Percentiles rank a stretch among this genome's conserved stretches.
Evolutionary conservation across 2,113 vertebrate species (phyloP).

Genomic region (Desmodus rotundus): DNA sequence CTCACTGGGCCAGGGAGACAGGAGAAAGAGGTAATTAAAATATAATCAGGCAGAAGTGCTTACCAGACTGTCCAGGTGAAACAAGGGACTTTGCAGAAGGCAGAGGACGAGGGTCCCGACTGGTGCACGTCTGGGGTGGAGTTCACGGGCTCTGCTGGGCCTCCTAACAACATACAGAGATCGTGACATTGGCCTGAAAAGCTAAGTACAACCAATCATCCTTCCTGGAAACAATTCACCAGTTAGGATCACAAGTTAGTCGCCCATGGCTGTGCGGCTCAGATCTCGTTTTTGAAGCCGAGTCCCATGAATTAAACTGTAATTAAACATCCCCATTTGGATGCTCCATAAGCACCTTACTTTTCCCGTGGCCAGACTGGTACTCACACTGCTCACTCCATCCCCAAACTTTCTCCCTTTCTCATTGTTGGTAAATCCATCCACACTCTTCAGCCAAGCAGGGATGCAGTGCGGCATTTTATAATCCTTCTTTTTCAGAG

Average conservation of each 20-base stretch:
- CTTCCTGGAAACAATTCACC: neutral
- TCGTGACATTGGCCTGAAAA: neutral
- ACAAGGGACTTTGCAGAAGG: neutral
- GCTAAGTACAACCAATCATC: neutral
- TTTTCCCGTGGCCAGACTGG: neutral
- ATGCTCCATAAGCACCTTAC: too few species aligned
- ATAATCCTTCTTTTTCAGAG: neutral
- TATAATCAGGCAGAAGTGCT: rapidly evolving
- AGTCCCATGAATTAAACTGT: neutral
- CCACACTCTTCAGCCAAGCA: neutral
- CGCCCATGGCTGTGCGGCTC: neutral
- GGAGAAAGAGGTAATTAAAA: neutral
- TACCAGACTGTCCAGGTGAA: neutral
- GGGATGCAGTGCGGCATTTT: neutral
- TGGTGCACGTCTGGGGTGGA: rapidly evolving
- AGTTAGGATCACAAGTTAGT: neutral
- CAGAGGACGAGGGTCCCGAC: rapidly evolving
- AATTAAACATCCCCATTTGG: neutral
- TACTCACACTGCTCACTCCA: neutral
- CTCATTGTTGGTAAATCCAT: neutral
- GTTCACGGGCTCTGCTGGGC: rapidly evolving
- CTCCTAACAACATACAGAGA: rapidly evolving
- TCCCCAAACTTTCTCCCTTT: neutral
- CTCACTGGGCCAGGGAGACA: neutral
- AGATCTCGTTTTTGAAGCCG: neutral